Evolutionary conservation across 2,113 vertebrate genomes (phyloP).

Genomic region (Anser brachyrhynchus): DNA sequence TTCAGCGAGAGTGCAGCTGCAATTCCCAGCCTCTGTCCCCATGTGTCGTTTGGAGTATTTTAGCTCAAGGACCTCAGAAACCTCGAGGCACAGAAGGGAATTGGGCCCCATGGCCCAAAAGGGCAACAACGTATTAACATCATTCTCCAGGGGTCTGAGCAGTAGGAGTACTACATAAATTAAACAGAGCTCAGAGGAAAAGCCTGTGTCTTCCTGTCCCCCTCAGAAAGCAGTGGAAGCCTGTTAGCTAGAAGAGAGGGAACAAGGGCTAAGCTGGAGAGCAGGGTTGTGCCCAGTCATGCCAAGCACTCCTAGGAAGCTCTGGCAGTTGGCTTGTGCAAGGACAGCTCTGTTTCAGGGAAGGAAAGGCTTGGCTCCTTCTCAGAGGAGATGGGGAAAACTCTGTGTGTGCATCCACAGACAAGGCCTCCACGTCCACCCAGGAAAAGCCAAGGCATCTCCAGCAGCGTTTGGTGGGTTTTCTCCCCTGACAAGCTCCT

Average conservation of each 20-base stretch:
- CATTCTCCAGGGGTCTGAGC: neutral
- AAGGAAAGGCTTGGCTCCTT: neutral
- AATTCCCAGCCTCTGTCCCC: neutral
- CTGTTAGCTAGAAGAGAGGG: neutral
- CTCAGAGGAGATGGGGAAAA: neutral
- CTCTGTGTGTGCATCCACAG: neutral
- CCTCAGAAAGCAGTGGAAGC: neutral
- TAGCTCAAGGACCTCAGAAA: neutral
- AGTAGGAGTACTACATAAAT: neutral
- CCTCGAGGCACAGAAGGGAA: neutral
- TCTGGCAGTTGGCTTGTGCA: neutral
- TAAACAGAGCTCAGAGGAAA: neutral
- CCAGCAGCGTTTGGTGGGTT: neutral
- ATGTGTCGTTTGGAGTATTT: neutral
- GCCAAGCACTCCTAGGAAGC: neutral
- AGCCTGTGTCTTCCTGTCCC: neutral
- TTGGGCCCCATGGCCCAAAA: neutral
- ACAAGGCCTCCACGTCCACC: neutral
- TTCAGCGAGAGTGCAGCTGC: neutral
- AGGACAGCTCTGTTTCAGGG: neutral
- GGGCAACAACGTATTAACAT: neutral
- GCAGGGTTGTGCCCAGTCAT: neutral
- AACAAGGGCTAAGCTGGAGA: neutral
- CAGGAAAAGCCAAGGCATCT: neutral
- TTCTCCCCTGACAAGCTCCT: neutral